Evolutionary conservation across 2,113 vertebrate species (phyloP), one percentile per base, ranked within the genome.

Genomic region (Carassius gibelio): DNA sequence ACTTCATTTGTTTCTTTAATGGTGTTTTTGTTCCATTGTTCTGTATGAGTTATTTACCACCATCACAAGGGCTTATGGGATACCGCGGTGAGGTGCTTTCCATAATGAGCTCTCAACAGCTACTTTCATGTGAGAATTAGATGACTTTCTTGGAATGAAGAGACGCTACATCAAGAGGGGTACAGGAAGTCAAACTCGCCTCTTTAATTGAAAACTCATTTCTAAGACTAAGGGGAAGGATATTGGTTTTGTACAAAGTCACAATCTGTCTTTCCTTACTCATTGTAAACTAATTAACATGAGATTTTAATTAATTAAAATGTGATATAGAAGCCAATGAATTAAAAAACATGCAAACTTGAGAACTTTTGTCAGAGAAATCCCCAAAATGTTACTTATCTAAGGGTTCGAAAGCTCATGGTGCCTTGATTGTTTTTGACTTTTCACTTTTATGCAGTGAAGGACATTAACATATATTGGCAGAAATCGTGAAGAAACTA

Each of bases 261-360:
- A 71, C 64, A 87, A 90, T 92, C 90, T 89, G 87, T 93, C 90
- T 91, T 92, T 19, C 77, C 85, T 89, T 89, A 89, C 84, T 92
- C 91, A 93, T 90, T 92, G 91, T 89, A 90, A 88, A 91, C 92
- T 93, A 94, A 94, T 94, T 94, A 93, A 91, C 88, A 89, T 8
- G 86, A 83, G 86, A 80, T 89, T 87, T 86, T 82, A 59, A 59
- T 86, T 82, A 59, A 59, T 89, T 92, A 87, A 88, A 88, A 90
- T 85, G 92, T 89, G 89, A 89, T 85, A 79, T 76, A 86, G 83
- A 88, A 81, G 19, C 71, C 81, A 75, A 68, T 11, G 59, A 69
- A 48, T 75, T 77, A 38, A 83, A 75, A 64, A 45, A 21, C 8
- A 30, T 4, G 21, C 57, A n/a, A 59, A n/a, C 57, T 59, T 1